Percentiles rank a stretch among this genome's conserved stretches.
Conservation (phyloP, 92 coral and sea anemone species). For the Pocillopora grandis region DNA sequence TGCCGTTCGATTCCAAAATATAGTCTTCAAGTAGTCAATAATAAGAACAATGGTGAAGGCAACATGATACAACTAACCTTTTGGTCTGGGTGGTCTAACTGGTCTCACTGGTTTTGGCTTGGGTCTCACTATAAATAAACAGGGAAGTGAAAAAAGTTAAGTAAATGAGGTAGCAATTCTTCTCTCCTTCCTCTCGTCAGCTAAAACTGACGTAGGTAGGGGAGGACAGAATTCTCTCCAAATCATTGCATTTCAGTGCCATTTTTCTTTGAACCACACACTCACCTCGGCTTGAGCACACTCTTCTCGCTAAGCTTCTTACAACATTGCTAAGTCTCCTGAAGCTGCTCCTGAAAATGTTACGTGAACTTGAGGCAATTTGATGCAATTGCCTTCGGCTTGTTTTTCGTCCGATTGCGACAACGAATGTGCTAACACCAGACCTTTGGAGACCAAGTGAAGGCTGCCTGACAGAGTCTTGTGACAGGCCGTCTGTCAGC, state of each 20-base stretch:
- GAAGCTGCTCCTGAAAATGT: constrained; percentile 53
- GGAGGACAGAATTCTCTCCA: background rate
- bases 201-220: background rate
- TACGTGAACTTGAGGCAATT: constrained; percentile 57
- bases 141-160: background rate
- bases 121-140: constrained; percentile 5
- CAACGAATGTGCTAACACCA: constrained; percentile 56
- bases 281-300: constrained; percentile 43
- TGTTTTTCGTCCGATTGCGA: constrained; percentile 63
- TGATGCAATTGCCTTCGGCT: constrained; percentile 41
- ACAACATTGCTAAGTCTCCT: constrained; percentile 41
- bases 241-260: too few species aligned
- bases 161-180: background rate
- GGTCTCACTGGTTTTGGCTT: constrained; percentile 22
- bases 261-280: background rate
- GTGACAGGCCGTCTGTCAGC: constrained; percentile 65
- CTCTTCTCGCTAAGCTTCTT: constrained; percentile 43
- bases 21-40: too few species aligned
- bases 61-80: background rate
- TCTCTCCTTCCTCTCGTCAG: background rate
- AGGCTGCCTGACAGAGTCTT: constrained; percentile 52
- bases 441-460: constrained; percentile 45
- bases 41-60: background rate
- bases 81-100: constrained; percentile 22
- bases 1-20: too few species aligned